Evolutionary conservation across 2,113 vertebrate genomes (phyloP).

Genomic region (Trogon melanurus): DNA sequence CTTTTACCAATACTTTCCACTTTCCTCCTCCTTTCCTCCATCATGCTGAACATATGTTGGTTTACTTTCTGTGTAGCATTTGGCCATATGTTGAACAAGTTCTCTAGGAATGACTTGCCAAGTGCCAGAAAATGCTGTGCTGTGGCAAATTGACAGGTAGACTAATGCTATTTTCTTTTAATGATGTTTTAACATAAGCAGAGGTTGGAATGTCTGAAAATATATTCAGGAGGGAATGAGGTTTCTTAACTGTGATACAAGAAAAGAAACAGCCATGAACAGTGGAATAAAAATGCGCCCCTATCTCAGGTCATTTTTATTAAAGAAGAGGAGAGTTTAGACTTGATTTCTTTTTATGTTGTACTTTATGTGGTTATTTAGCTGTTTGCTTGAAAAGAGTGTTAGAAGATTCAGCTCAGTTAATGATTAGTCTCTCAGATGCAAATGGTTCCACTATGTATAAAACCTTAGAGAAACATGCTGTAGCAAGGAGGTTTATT

Average conservation of each 20-base stretch:
- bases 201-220: neutral
- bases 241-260: neutral
- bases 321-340: neutral
- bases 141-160: neutral
- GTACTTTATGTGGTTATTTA: neutral
- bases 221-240: neutral
- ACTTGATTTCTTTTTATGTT: neutral
- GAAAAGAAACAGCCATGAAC: neutral
- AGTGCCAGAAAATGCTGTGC: neutral
- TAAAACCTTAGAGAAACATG: neutral
- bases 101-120: slow-evolving; percentile 23
- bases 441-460: neutral
- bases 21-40: neutral
- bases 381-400: neutral
- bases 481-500: neutral
- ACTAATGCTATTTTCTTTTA: neutral
- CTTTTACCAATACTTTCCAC: neutral
- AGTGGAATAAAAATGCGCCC: neutral
- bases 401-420: neutral
- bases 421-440: neutral
- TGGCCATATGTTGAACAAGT: slow-evolving; percentile 16
- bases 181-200: neutral
- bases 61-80: neutral
- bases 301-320: rapidly evolving
- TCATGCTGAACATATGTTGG: neutral